Percentiles rank a stretch among this genome's conserved stretches.
These are phyloP conservation scores for Pachymerium ferrugineum DNA, from an alignment of 2,888 invertebrate genomes.

Conservation along the genomic window DNA sequence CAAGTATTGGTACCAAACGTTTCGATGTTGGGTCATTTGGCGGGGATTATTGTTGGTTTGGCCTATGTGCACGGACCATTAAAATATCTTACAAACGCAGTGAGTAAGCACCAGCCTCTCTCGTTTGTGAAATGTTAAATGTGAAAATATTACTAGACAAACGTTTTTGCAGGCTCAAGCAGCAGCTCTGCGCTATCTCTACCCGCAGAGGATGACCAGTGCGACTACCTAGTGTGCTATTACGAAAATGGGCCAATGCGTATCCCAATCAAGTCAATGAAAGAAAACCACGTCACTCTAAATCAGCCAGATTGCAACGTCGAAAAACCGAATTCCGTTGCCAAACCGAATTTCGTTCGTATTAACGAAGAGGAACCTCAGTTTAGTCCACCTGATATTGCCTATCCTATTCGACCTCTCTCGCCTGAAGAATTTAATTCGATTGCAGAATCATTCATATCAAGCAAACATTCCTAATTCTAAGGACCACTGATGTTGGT, in stretches of 20 bases:
- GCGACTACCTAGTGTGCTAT: neutral
- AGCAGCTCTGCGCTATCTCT: neutral
- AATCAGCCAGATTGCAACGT: neutral
- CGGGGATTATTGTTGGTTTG: constrained; percentile 59
- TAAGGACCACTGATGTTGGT: neutral
- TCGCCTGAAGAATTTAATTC: neutral
- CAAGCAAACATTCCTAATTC: neutral
- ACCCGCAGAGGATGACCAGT: neutral
- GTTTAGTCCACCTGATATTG: neutral
- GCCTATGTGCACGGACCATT: constrained; percentile 54
- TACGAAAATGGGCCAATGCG: neutral
- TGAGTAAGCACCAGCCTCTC: too few species aligned
- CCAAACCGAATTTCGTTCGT: neutral
- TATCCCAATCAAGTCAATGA: neutral
- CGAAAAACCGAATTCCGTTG: neutral
- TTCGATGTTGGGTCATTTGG: constrained; percentile 60
- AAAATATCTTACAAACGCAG: constrained; percentile 36
- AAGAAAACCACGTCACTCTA: neutral
- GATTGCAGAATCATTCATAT: neutral
- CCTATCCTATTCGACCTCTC: neutral
- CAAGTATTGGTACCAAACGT: constrained; percentile 58
- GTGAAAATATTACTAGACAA: neutral
- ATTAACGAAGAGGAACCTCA: neutral
- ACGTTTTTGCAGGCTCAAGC: neutral
- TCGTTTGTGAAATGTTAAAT: too few species aligned